phyloP scores from a whole-genome alignment of 2,888 invertebrate species.

The Acleris sparsana region DNA sequence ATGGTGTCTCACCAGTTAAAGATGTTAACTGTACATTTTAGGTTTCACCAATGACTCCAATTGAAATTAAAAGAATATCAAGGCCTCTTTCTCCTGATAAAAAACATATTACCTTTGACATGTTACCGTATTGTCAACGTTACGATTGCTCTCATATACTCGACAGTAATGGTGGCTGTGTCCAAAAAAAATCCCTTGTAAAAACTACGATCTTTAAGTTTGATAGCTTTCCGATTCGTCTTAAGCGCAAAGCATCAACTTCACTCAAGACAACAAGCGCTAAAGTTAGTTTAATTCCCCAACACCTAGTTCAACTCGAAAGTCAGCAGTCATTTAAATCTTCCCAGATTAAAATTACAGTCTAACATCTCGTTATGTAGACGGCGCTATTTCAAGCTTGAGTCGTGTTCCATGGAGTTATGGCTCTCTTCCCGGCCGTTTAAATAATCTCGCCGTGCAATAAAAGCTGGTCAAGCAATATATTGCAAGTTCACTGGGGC shows the following conservation, averaged over 20 bases:
- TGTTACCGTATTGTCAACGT: no score
- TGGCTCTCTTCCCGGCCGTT: conserved; percentile 59
- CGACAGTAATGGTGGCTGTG: no score
- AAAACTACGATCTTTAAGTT: no score
- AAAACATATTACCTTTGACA: no score
- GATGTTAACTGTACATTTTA: no score
- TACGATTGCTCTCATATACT: no score
- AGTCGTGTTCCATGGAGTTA: conserved; percentile 54
- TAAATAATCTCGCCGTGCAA: conserved; percentile 69
- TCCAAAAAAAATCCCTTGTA: no score
- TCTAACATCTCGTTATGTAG: conserved; percentile 50
- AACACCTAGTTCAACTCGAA: conserved; percentile 13
- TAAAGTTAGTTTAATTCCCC: conserved; percentile 9
- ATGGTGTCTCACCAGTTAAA: no score
- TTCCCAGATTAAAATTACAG: conserved; percentile 49
- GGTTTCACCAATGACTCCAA: no score
- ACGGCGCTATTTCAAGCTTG: conserved; percentile 48
- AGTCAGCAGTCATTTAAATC: conserved; percentile 43
- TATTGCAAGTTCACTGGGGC: conserved; percentile 60
- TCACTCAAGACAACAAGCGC: neutral
- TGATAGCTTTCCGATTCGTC: no score
- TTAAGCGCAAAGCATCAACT: neutral
- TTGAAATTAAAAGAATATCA: no score
- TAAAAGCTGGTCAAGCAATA: conserved; percentile 62
- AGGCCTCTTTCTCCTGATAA: no score